Base-by-base conservation (phyloP, 2,888 invertebrate genomes). In the Lingula anatina region DNA sequence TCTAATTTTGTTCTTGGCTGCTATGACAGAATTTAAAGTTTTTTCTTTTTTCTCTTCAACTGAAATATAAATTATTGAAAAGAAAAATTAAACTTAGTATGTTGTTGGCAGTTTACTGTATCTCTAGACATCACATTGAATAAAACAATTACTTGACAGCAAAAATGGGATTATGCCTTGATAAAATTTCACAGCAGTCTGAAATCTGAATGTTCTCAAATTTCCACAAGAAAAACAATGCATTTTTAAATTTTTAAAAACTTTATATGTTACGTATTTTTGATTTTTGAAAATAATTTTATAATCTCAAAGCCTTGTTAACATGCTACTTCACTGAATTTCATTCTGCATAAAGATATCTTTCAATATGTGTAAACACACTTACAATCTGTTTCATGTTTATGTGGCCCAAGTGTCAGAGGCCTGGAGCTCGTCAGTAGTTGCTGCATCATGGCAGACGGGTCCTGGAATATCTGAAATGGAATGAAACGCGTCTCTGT, bases 371-470 rank as follows among this genome's bases (percentile, higher is more conserved):
- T 4, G n/a, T 7, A 4, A 2, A 7, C 18, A n/a, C 44, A 67
- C 70, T 68, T 62, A 92, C 92, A 93, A 74, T 94, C 87, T 37
- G 89, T 90, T 68, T 92, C 89, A 78, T 93, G 93, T 45, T 83
- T 85, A 85, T 89, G 89, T 25, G 82, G 73, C 0, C 86, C 87
- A 50, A 84, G 81, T 0, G 72, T 64, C 23, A 90, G 77, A 1
- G 87, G 88, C 64, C 88, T 86, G 0, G 87, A 84, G 61, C 83
- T 86, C 53, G 85, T 87, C 37, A 94, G 78, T 26, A 92, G 80
- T 70, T 92, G 89, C 67, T 93, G 90, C 91, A 94, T 92, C 57
- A 89, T 68, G 1, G 71, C 63, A 9, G 79, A 76, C 2, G 80
- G 80, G 31, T 80, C 80, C 51, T 77, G 75, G 53, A 78, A 79